A percentile compares a stretch with the other conserved stretches of the same genome.
Evolutionary conservation across 2,888 invertebrate species (phyloP).

Genomic region (Erebia palarica): DNA sequence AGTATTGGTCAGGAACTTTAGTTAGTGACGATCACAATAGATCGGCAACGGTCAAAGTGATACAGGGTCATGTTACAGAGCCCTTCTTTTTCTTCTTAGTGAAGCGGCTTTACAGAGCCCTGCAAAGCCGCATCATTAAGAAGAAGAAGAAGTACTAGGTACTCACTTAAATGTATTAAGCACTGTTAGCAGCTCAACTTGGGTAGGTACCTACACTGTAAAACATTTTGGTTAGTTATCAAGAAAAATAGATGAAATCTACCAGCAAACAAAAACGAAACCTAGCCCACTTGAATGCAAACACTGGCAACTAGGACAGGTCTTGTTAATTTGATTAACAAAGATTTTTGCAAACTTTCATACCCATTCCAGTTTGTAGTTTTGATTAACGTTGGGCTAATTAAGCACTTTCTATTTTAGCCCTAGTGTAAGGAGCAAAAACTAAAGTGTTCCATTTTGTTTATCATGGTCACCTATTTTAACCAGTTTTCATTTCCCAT

Average conservation of each 20-base stretch:
- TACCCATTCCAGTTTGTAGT: conserved; percentile 7
- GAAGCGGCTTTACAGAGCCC: no score
- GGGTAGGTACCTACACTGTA: not conserved
- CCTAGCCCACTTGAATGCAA: not conserved
- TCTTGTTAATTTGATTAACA: conserved; percentile 22
- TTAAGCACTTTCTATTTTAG: not conserved
- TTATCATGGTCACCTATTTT: not conserved
- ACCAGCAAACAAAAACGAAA: not conserved
- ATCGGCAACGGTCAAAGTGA: no score
- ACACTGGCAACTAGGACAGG: conserved; percentile 17
- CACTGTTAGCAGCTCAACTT: no score
- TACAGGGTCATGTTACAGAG: no score
- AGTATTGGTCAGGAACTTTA: no score
- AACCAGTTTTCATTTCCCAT: no score
- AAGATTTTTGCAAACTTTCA: conserved; percentile 29
- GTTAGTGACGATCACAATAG: no score
- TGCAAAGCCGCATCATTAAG: no score
- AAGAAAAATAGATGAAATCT: not conserved
- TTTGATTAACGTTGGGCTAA: conserved; percentile 19
- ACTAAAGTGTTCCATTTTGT: not conserved
- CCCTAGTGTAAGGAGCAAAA: not conserved
- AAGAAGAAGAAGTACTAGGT: no score
- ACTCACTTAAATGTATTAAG: no score
- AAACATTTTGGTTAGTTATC: not conserved
- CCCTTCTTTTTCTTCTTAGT: no score